Percentiles rank a stretch among this genome's conserved stretches.
phyloP scores from a whole-genome alignment of 2,888 invertebrate genomes.

The Sesia bembeciformis region DNA sequence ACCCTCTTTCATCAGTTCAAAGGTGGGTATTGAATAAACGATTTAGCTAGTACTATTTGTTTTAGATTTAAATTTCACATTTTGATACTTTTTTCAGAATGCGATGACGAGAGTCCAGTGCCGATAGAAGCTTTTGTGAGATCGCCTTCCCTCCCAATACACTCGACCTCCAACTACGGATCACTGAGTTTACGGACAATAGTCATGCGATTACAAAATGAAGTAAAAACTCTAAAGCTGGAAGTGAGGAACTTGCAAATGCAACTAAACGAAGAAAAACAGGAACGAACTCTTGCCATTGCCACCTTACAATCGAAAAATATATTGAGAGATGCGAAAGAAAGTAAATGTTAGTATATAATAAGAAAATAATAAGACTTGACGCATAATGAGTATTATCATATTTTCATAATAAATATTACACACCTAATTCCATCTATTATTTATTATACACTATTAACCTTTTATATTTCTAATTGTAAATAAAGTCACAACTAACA shows the following conservation, averaged over 20 bases:
- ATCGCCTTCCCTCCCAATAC: constrained; percentile 64
- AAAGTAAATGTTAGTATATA: constrained; percentile 57
- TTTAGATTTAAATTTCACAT: neutral
- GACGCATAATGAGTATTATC: no score
- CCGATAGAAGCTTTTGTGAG: constrained; percentile 59
- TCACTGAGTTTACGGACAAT: constrained; percentile 83
- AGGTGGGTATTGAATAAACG: neutral
- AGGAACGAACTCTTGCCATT: constrained; percentile 62
- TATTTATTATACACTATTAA: no score
- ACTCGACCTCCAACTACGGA: constrained; percentile 41
- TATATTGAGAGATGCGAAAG: constrained; percentile 58
- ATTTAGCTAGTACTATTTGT: no score
- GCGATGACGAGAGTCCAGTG: constrained; percentile 55
- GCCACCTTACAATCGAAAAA: constrained; percentile 54
- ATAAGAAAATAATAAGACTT: no score
- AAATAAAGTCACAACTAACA: neutral
- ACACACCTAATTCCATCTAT: no score
- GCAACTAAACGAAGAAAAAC: constrained; percentile 80
- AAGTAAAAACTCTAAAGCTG: constrained; percentile 78
- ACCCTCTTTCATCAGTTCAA: neutral
- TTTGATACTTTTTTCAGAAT: constrained; percentile 52
- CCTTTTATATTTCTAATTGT: neutral
- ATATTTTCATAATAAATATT: no score
- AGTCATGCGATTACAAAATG: constrained; percentile 83
- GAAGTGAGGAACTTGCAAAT: constrained; percentile 75